These are phyloP conservation scores for Bathybates hornii DNA, from an alignment of 2,113 vertebrate species.

Conservation along the genomic window DNA sequence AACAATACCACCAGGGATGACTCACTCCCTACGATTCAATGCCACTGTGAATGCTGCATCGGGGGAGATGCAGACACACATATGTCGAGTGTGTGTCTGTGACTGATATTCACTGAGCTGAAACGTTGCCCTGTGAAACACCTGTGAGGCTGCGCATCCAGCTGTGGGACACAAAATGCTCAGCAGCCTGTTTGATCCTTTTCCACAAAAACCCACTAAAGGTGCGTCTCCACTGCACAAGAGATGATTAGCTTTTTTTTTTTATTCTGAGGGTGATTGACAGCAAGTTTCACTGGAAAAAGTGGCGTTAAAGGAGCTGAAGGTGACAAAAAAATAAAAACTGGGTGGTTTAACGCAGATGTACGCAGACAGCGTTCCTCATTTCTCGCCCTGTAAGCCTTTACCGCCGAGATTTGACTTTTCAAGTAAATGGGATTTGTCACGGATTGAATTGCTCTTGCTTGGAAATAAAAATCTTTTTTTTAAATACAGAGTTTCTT, in stretches of 20 bases:
- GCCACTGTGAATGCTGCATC: conserved; percentile 16
- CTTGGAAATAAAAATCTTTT: background rate
- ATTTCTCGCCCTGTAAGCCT: background rate
- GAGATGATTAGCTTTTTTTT: background rate
- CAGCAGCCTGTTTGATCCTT: conserved; percentile 9
- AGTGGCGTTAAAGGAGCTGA: background rate
- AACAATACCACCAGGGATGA: conserved; percentile 49
- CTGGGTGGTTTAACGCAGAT: background rate
- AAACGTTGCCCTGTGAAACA: conserved; percentile 51
- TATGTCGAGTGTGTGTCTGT: background rate
- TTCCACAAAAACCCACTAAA: background rate
- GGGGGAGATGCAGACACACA: conserved; percentile 15
- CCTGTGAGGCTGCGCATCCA: conserved; percentile 22
- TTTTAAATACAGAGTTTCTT: background rate
- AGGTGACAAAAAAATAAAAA: background rate
- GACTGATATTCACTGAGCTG: conserved; percentile 42
- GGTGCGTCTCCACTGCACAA: background rate
- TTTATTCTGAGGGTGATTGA: background rate
- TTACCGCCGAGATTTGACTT: background rate
- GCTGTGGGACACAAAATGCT: background rate
- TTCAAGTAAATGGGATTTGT: background rate
- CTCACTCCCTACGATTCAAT: conserved; percentile 47
- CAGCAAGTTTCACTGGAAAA: background rate
- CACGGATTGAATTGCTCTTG: background rate
- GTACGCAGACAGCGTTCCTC: background rate